Base-by-base conservation (phyloP, 2,113 vertebrate genomes). In the Sitta europaea region DNA sequence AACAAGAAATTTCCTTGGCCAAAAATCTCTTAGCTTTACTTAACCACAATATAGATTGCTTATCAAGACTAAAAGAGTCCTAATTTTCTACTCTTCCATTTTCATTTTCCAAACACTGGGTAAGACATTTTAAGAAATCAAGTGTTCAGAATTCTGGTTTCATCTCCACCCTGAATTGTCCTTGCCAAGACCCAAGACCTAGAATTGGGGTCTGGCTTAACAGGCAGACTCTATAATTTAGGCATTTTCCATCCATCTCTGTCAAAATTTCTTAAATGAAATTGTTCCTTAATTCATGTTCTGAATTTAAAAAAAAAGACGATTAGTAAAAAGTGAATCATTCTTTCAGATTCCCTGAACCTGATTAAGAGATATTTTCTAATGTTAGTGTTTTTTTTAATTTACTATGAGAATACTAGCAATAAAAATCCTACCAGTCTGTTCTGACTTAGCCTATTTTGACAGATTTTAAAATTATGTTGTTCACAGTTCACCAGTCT, bases 31-130 rank as follows among this genome's bases (percentile, higher is more conserved):
- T 40, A 3, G 1, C 10, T 77, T 90, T 51, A 40, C 40, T 61
- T 36, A 62, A 4, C 2, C 4, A 5, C 3, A 47, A 1, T 11
- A 42, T 3, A 28, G 6, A 62, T n/a, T 6, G 7, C 48, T 74
- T 78, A 61, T 58, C 1, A 45, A 31, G 6, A 8, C 14, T 47
- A 86, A 53, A 8, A 33, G 2, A 54, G 13, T 31, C 67, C 23
- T 59, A 7, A 29, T 54, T 51, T 79, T 73, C 21, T 58, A 5
- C 4, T 73, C 3, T 78, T 7, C 8, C 4, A 19, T 82, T 92
- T 91, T 21, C 9, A 11, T 73, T 82, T 96, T 61, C 28, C 9
- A 73, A 6, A 2, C 40, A 31, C 11, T 68, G 4, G 2, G 6
- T 27, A 45, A 58, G 27, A 23, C 19, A 58, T 11, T 68, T 75